Evolutionary conservation across 2,888 invertebrate species (phyloP), one percentile per base, ranked within the genome.

Genomic region (Ceraclea dissimilis): DNA sequence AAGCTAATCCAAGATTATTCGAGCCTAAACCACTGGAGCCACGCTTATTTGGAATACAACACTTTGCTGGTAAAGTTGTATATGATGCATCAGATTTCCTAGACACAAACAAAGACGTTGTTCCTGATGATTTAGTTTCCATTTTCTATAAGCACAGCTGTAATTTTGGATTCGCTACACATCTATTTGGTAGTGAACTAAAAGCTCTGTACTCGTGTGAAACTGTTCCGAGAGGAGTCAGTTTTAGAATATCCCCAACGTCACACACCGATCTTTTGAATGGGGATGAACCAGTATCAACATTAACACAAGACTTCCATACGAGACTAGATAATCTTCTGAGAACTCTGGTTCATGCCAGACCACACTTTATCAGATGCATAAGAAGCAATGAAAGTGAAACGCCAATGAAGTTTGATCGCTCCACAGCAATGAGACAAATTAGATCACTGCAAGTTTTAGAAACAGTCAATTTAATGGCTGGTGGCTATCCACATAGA

Each of bases 101-200:
- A 56, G 90, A 92, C 65, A 92, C 93, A 11, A 96, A 96, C 75
- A 86, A 90, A 63, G 95, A 96, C 73, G 86, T 90, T 11, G 87
- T 95, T 49, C 91, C 93, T 1, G 94, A 93, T 69, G 94, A 95
- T 70, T 76, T 95, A 65, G 90, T 96, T 1, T 88, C 90, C 1
- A 92, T 93, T 2, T 96, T 96, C 73, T 90, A 93, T 73, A 90
- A 90, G 67, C 88, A 93, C 66, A 86, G 85, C 56, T 96, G 95
- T 73, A 93, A 91, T 70, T 96, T 96, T 72, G 95, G 95, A n/a
- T 96, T 96, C 71, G 95, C 93, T 1, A 93, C 93, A 17, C 94
- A 96, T 70, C 78, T 96, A n/a, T 96, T 96, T 70, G 92, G 93
- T 1, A 86, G 90, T 53, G 96, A 96, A 71, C 76, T 96, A 60